Percentiles rank a stretch among this genome's conserved stretches.
Evolutionary conservation across 2,797 vertebrate species (phyloP).

Genomic region (Microcaecilia unicolor): DNA sequence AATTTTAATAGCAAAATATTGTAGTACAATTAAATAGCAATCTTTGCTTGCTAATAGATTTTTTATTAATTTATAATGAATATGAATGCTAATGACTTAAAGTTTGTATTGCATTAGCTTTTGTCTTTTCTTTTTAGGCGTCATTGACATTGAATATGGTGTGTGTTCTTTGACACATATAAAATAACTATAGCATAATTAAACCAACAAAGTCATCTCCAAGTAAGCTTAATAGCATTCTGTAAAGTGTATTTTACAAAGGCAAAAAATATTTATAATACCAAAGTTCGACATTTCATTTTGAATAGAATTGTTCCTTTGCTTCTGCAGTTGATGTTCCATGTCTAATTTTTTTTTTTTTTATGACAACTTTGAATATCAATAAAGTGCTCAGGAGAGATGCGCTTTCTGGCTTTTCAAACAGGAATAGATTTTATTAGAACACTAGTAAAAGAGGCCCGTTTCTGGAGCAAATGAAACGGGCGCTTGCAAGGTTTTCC

Average conservation of each 20-base stretch:
- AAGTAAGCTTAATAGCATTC: conserved; percentile 55
- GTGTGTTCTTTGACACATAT: conserved; percentile 65
- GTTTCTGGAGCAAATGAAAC: too few species aligned
- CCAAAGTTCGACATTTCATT: conserved; percentile 40
- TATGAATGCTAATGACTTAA: conserved; percentile 60
- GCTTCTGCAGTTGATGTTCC: conserved; percentile 40
- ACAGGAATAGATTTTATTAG: conserved; percentile 44
- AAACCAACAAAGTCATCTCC: conserved; percentile 67
- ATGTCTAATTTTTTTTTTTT: conserved; percentile 51
- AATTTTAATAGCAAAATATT: conserved; percentile 52
- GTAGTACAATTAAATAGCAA: conserved; percentile 61
- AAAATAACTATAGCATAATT: conserved; percentile 70
- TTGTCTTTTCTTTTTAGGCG: conserved; percentile 54
- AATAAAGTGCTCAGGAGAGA: conserved; percentile 47
- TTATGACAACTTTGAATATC: conserved; percentile 61
- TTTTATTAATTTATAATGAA: conserved; percentile 61
- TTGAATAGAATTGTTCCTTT: conserved; percentile 41
- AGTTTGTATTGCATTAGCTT: conserved; percentile 60
- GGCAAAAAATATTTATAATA: conserved; percentile 43
- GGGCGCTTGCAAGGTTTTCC: too few species aligned
- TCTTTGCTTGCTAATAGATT: conserved; percentile 55
- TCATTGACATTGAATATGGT: conserved; percentile 66
- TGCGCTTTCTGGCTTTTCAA: conserved; percentile 40
- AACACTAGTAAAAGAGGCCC: too few species aligned
- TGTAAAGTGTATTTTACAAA: conserved; percentile 45